These are phyloP conservation scores for Psittacula derbiana DNA, from an alignment of 2,797 vertebrate genomes.

Conservation along the genomic window DNA sequence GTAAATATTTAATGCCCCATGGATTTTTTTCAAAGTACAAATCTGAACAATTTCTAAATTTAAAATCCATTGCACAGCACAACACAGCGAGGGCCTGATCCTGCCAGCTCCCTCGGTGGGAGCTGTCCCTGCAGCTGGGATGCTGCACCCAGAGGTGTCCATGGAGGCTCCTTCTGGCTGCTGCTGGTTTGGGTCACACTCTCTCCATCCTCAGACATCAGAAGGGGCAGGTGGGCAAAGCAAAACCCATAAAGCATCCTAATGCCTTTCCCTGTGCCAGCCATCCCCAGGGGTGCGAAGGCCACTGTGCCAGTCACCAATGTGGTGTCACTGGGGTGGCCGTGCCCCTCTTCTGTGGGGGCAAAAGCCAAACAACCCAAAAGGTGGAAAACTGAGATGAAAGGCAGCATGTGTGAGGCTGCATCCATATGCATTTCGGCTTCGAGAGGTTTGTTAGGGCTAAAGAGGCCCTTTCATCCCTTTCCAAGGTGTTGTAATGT, in stretches of 20 bases:
- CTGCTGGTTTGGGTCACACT: rapidly evolving
- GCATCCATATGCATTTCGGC: constrained; percentile 17
- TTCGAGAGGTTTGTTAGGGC: constrained; percentile 66
- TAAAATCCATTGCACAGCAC: not conserved
- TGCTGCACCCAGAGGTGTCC: rapidly evolving
- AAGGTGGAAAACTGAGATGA: constrained; percentile 41
- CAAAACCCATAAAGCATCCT: not conserved
- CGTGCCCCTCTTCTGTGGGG: rapidly evolving
- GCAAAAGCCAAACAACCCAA: not conserved
- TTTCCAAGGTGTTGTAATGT: constrained; percentile 65
- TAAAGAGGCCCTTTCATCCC: constrained; percentile 73
- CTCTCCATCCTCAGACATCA: not conserved
- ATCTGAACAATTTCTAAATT: constrained; percentile 59
- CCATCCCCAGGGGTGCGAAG: not conserved
- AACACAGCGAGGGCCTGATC: rapidly evolving
- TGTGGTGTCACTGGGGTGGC: rapidly evolving
- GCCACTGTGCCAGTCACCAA: rapidly evolving
- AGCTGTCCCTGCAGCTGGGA: rapidly evolving
- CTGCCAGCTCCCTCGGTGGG: not conserved
- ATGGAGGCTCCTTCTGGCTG: not conserved
- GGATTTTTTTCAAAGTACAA: constrained; percentile 61
- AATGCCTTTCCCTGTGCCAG: not conserved
- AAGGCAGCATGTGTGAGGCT: not conserved
- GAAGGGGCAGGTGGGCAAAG: not conserved
- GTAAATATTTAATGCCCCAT: constrained; percentile 69